A percentile compares a stretch with the other conserved stretches of the same genome.
Evolutionary conservation across 2,113 vertebrate genomes (phyloP).

Genomic region (Urocolius indicus): DNA sequence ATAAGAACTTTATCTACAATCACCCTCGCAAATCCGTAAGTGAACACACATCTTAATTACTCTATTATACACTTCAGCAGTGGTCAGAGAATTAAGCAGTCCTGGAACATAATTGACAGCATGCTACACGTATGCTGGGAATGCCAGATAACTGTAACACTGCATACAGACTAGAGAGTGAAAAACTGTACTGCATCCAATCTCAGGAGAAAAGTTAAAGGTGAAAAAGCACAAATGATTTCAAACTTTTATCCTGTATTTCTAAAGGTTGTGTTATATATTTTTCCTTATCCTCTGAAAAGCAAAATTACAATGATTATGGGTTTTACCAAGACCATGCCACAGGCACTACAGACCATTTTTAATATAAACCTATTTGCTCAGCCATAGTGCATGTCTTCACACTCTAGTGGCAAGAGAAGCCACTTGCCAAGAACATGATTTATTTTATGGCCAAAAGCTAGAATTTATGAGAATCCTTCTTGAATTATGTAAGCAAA

Average conservation of each 20-base stretch:
- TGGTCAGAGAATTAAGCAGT: background rate
- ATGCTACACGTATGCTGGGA: accelerated
- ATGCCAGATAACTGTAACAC: background rate
- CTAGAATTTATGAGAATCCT: conserved; percentile 48
- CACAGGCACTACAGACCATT: background rate
- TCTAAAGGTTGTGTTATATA: background rate
- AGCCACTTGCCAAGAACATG: conserved; percentile 53
- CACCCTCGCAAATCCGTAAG: background rate
- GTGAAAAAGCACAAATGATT: background rate
- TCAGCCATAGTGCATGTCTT: background rate
- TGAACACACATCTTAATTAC: background rate
- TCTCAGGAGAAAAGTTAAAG: background rate
- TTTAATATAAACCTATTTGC: conserved; percentile 17
- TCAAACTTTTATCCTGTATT: background rate
- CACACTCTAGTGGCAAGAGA: background rate
- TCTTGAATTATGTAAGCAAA: conserved; percentile 48
- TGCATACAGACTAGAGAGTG: background rate
- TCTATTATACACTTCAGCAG: background rate
- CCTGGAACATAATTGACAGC: background rate
- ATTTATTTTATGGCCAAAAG: conserved; percentile 39
- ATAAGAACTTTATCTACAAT: background rate
- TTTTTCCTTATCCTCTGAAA: background rate
- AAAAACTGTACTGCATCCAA: background rate
- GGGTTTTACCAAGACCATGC: background rate
- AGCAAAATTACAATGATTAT: background rate